These are phyloP conservation scores for Aplochiton taeniatus DNA, from an alignment of 2,797 vertebrate genomes.

Conservation along the genomic window DNA sequence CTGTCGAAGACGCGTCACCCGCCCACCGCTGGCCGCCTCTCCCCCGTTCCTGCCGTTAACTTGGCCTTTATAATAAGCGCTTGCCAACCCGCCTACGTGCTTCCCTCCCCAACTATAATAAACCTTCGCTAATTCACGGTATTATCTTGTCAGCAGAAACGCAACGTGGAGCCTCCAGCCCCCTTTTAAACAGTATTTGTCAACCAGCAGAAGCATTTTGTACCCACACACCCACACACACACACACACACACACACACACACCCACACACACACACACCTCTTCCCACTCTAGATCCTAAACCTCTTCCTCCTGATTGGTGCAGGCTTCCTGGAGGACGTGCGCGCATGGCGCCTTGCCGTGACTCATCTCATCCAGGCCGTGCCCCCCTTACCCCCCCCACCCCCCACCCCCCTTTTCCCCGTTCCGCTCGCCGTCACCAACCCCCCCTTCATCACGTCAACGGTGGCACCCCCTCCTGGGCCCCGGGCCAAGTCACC, in stretches of 20 bases:
- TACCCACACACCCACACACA: conserved; percentile 1
- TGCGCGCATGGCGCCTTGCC: conserved; percentile 51
- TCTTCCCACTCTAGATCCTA: too few species aligned
- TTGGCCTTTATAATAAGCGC: background rate
- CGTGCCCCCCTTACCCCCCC: conserved; percentile 41
- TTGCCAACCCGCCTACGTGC: background rate
- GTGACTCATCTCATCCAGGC: conserved; percentile 56
- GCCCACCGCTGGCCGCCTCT: background rate
- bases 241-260: background rate
- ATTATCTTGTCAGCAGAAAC: background rate
- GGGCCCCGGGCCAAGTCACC: conserved; percentile 27
- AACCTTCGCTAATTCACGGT: background rate
- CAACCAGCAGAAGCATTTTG: background rate
- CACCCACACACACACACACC: background rate
- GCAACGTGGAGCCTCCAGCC: background rate
- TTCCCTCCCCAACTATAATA: background rate
- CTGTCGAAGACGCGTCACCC: too few species aligned
- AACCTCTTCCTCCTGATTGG: too few species aligned
- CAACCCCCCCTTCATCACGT: conserved; percentile 52
- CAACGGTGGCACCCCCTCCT: conserved; percentile 31
- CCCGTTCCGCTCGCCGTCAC: background rate
- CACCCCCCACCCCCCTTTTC: conserved; percentile 19
- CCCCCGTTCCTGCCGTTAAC: background rate
- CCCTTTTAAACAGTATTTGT: background rate
- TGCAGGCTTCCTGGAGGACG: background rate